phyloP scores from a whole-genome alignment of 2,888 invertebrate genomes.

The Parnassius apollo region DNA sequence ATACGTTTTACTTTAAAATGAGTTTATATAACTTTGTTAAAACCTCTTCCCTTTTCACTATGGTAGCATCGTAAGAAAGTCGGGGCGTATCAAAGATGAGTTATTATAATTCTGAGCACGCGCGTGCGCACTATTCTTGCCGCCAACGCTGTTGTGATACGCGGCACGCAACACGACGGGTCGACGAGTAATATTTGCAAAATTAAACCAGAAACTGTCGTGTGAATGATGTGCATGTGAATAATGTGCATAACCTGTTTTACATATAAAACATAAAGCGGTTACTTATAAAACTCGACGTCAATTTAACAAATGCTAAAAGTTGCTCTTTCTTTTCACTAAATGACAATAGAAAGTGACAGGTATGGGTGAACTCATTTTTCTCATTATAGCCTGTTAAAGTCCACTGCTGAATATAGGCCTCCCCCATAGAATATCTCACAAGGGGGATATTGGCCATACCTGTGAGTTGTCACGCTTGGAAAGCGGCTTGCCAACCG shows the following conservation, averaged over 20 bases:
- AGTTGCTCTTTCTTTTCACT: too few species aligned
- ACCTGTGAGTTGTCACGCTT: too few species aligned
- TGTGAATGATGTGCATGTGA: background rate
- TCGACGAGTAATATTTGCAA: conserved; percentile 2
- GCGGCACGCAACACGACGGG: background rate
- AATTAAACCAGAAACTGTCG: background rate
- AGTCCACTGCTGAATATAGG: too few species aligned
- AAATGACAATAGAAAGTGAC: too few species aligned
- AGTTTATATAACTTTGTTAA: background rate
- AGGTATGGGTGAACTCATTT: too few species aligned
- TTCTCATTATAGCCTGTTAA: too few species aligned
- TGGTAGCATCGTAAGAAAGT: conserved; percentile 15
- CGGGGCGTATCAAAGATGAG: conserved; percentile 49
- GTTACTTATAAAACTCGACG: background rate
- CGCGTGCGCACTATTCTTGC: conserved; percentile 45
- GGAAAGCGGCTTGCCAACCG: too few species aligned
- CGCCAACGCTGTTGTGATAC: background rate
- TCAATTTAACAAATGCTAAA: background rate
- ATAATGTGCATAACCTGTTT: background rate
- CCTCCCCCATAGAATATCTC: too few species aligned
- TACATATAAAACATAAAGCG: background rate
- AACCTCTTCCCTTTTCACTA: conserved; percentile 28
- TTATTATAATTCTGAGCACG: conserved; percentile 61
- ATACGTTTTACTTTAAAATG: too few species aligned
- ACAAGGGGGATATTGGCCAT: too few species aligned